Base-by-base conservation (phyloP, 2,888 invertebrate genomes). In the Eucera pruinosa region DNA sequence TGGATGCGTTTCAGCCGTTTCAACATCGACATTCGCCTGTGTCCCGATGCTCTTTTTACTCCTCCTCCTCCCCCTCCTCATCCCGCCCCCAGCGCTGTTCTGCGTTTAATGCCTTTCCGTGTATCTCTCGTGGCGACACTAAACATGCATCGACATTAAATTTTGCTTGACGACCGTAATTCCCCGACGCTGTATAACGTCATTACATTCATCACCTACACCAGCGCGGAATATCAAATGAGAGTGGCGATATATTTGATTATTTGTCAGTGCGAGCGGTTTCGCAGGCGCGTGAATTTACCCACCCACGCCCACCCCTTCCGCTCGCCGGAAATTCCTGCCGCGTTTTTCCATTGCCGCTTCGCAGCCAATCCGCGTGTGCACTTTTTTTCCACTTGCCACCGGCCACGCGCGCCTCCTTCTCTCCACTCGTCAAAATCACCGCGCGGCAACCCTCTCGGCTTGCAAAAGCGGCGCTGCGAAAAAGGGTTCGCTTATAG, bases 341-440 rank as follows among this genome's bases (percentile, higher is more conserved):
- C 11, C 62, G 20, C 39, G 43, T 47, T 68, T 45, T 45, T 48
- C 55, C 65, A 25, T 15, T 55, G 33, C 43, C 57, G 25, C 30
- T 20, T 27, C 15, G 45, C 9, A 57, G 48, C n/a, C n/a, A n/a
- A n/a, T n/a, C n/a, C 54, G 47, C n/a, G 13, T 1, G 18, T 39
- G 52, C 58, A 25, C 52, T 25, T 27, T 60, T 41, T 48, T 67
- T 64, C n/a, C n/a, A 33, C 50, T 27, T 25, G n/a, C 20, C 36
- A 39, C 41, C 71, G 72, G 25, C n/a, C n/a, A n/a, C n/a, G n/a
- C 43, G 43, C 66, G 70, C 70, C 80, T 72, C 78, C 72, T 81
- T 87, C 88, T 87, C 88, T 88, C 88, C 91, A 89, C 89, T 88
- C 91, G 86, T 91, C 90, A 90, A 91, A 91, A 90, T 91, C 91